Conservation (phyloP, 92 coral and sea anemone genomes). For the Porites cylindrica region DNA sequence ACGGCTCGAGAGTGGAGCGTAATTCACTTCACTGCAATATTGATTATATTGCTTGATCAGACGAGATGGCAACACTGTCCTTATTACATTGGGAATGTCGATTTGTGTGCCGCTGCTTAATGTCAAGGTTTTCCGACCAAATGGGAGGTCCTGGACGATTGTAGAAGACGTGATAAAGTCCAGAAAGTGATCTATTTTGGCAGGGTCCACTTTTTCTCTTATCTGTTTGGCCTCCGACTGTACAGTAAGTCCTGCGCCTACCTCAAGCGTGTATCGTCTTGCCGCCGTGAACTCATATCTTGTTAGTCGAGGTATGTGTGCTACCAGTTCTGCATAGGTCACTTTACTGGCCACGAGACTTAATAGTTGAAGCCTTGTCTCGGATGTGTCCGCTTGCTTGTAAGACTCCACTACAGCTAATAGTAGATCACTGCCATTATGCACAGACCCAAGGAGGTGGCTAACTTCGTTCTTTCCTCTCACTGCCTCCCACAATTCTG, state of each 20-base stretch:
- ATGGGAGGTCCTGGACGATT: constrained; percentile 63
- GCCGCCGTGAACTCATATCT: constrained; percentile 57
- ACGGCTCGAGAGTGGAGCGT: constrained; percentile 48
- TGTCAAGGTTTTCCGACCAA: constrained; percentile 52
- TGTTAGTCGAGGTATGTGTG: constrained; percentile 51
- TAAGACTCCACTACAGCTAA: constrained; percentile 54
- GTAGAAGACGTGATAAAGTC: constrained; percentile 57
- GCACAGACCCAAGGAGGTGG: constrained; percentile 11
- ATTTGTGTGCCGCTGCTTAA: constrained; percentile 29
- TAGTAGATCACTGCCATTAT: constrained; percentile 37
- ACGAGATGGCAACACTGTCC: constrained; percentile 56
- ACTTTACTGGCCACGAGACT: constrained; percentile 59
- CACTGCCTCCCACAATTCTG: constrained; percentile 46
- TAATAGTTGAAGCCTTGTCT: constrained; percentile 51
- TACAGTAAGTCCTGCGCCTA: constrained; percentile 54
- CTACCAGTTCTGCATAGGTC: constrained; percentile 27
- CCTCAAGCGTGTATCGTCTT: constrained; percentile 45
- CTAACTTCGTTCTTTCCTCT: constrained; percentile 26
- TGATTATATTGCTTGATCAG: constrained; percentile 45
- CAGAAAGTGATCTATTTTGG: constrained; percentile 55
- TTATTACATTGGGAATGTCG: constrained; percentile 61
- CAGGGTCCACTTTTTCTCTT: constrained; percentile 46
- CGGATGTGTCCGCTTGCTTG: constrained; percentile 51
- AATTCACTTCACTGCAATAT: constrained; percentile 53
- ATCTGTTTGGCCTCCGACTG: constrained; percentile 23